Evolutionary conservation across 2,888 invertebrate genomes (phyloP), one percentile per base, ranked within the genome.

Genomic region (Seladonia tumulorum): DNA sequence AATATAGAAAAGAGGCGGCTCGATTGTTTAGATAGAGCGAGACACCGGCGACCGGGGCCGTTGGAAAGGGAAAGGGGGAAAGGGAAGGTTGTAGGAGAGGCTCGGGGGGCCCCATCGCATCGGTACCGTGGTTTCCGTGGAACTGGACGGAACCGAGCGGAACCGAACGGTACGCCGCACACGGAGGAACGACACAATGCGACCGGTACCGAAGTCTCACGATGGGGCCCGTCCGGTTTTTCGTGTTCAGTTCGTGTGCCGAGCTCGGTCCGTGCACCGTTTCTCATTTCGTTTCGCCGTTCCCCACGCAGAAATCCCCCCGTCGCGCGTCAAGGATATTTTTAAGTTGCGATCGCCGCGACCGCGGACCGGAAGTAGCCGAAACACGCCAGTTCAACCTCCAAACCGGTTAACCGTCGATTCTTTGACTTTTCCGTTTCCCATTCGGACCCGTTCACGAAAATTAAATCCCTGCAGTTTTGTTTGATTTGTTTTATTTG

Each of bases 221-320:
- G 89, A 89, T 42, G 76, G 82, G 86, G 77, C 80, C 81, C 83
- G 79, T 73, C 82, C 82, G 84, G 82, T 84, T 90, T 90, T 91
- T 90, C 90, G 90, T 91, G 90, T 85, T 91, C 90, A 90, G 90
- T 90, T 90, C 82, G 90, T 89, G 90, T 88, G 88, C 66, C 88
- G 91, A 91, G 87, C 87, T 90, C 90, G 87, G 68, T 75, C 87
- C 82, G 91, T 87, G 84, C 88, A 81, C 68, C 83, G 81, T 81
- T 76, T 81, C 77, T 85, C 68, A 25, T 79, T 79, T 63, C 63
- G 86, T 78, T 77, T 60, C 76, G 81, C 57, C 57, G 85, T 60
- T 42, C 60, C 74, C 70, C 49, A 25, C 53, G 74, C 16, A 14
- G 63, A 35, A 29, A 60, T 47, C 25, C 45, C 45, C n/a, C 57